Percentiles rank a stretch among this genome's conserved stretches.
Conservation (phyloP, 2,113 vertebrate genomes). For the Istiophorus platypterus region DNA sequence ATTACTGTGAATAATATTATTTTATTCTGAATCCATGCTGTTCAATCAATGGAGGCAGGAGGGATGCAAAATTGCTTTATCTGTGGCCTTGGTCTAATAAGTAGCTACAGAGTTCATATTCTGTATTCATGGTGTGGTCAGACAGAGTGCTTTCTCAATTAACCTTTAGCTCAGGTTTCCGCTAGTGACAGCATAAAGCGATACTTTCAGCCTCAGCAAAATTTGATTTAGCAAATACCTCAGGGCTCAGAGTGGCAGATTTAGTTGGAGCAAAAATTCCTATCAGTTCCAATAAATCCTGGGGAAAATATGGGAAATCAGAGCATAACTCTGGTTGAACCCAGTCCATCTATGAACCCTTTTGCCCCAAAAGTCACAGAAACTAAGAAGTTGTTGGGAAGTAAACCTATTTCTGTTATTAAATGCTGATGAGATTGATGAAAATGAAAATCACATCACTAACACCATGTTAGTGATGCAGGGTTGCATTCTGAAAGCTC, state of each 20-base stretch:
- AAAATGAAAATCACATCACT: too few species aligned
- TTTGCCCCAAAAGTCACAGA: too few species aligned
- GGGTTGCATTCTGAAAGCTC: too few species aligned
- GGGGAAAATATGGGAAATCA: too few species aligned
- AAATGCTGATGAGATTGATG: too few species aligned
- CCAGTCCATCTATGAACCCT: too few species aligned
- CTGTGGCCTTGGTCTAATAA: not conserved
- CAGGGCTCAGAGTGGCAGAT: not conserved
- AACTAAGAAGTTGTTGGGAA: too few species aligned
- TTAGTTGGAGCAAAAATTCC: not conserved
- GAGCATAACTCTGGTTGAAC: too few species aligned
- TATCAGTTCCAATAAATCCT: not conserved
- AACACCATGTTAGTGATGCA: too few species aligned
- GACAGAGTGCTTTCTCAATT: not conserved
- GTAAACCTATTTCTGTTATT: too few species aligned
- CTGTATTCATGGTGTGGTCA: not conserved
- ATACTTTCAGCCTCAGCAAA: constrained; percentile 13
- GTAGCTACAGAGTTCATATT: not conserved
- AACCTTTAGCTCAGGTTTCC: constrained; percentile 6
- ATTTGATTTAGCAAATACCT: not conserved
- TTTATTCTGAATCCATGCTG: too few species aligned
- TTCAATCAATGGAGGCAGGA: not conserved
- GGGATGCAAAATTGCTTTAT: not conserved
- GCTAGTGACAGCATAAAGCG: not conserved
- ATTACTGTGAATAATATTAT: too few species aligned